Percentiles rank a stretch among this genome's conserved stretches.
Conservation (phyloP, 2,888 invertebrate species). For the Polydrusus cervinus region DNA sequence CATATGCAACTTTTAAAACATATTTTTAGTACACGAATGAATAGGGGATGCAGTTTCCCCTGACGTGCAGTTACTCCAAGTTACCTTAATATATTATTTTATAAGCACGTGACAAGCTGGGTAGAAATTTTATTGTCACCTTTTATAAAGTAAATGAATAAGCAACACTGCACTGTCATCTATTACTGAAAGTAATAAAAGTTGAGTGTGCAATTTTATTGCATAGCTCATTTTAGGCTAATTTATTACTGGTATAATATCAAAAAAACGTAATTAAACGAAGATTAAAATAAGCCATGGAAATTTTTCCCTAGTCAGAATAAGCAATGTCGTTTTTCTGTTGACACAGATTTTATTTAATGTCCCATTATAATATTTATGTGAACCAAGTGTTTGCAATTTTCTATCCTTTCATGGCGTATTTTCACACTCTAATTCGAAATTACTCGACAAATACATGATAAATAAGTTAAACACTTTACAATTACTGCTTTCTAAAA, state of each 20-base stretch:
- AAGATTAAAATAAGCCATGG: slow-evolving; percentile 9
- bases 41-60: too few species aligned
- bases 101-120: too few species aligned
- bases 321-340: neutral
- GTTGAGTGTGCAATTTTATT: slow-evolving; percentile 19
- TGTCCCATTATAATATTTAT: neutral
- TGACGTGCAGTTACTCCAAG: too few species aligned
- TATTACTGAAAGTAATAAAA: neutral
- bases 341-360: neutral
- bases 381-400: neutral
- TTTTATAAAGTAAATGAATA: too few species aligned
- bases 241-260: slow-evolving; percentile 7
- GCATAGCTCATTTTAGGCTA: neutral
- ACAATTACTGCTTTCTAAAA: too few species aligned
- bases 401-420: neutral
- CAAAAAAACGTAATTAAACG: neutral
- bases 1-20: too few species aligned
- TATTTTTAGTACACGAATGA: too few species aligned
- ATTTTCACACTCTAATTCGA: too few species aligned
- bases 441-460: too few species aligned
- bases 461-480: too few species aligned
- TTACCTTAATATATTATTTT: too few species aligned
- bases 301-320: neutral
- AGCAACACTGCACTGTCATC: neutral
- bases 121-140: too few species aligned